Conservation (phyloP, 2,888 invertebrate species). For the Tiphia femorata region DNA sequence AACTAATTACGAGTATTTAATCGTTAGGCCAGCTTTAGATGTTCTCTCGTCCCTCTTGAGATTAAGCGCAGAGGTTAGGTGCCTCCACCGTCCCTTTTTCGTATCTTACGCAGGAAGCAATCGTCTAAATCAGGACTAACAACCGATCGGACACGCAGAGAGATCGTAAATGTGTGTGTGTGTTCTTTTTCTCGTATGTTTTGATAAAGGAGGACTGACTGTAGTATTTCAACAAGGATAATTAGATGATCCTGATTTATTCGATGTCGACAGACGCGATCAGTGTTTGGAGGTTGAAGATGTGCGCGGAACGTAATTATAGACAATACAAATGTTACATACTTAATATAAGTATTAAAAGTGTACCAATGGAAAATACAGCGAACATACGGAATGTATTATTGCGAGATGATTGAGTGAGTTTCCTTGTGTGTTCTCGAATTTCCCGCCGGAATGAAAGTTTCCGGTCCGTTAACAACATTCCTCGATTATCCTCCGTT, state of each 20-base stretch:
- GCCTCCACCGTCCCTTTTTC: constrained; percentile 4
- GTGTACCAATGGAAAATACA: background rate
- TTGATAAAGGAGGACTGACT: too few species aligned
- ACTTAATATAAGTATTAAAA: too few species aligned
- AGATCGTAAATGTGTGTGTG: too few species aligned
- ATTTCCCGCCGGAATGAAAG: background rate
- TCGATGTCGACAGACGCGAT: background rate
- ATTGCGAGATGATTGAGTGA: background rate
- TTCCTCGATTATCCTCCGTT: too few species aligned
- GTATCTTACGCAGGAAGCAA: background rate
- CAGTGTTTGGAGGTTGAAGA: background rate
- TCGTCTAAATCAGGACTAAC: background rate
- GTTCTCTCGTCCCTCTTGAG: constrained; percentile 21
- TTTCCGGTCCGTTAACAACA: too few species aligned
- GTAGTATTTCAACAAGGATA: too few species aligned
- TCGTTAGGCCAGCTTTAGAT: constrained; percentile 51
- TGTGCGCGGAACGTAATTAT: background rate
- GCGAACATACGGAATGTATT: background rate
- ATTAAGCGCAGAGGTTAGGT: constrained; percentile 13
- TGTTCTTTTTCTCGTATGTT: too few species aligned
- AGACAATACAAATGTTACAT: too few species aligned
- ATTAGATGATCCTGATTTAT: background rate
- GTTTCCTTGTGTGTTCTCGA: background rate
- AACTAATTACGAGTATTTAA: constrained; percentile 28
- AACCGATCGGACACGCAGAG: too few species aligned